Evolutionary conservation across 2,888 invertebrate species (phyloP), one percentile per base, ranked within the genome.

Genomic region (Nomada ruficornis): DNA sequence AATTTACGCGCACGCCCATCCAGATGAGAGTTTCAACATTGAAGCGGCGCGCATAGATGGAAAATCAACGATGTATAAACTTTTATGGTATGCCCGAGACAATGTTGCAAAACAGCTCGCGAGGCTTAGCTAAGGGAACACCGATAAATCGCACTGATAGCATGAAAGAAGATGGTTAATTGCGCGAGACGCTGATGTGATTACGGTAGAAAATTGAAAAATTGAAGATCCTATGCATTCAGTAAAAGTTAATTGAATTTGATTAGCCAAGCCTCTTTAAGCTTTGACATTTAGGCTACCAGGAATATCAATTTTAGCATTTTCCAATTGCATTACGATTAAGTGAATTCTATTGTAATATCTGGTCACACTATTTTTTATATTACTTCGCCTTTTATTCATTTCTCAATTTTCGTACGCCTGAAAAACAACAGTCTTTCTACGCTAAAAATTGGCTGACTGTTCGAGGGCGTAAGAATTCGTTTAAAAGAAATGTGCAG

Each of bases 21-120:
- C 52, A 50, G 50, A 47, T 54, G 60, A 62, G 77, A 47, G 29
- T 76, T 64, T 79, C 76, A 44, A 79, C 59, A 67, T 77, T 72
- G 71, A 71, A n/a, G 70, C 55, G 54, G 20, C 42, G 15, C 5
- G 50, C 23, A 29, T 36, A 60, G 50, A 57, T 20, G 42, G 57
- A 72, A 65, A 52, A 64, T 55, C 71, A 57, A 29, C 44, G 63
- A 59, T 42, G 52, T 60, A 69, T 23, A 75, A 36, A 69, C 69
- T 68, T 75, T 78, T 75, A 78, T 50, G 54, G 67, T n/a, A 47
- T 29, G 44, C 63, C 42, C 63, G 47, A 64, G 52, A 44, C 63
- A 67, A 59, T 50, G 42, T 69, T 76, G 57, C 64, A 54, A 69
- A 64, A 79, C 64, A 13, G 29, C 65, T 44, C 52, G 55, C 5